Evolutionary conservation across 2,888 invertebrate species (phyloP).

Genomic region (Alloplasta piceator): DNA sequence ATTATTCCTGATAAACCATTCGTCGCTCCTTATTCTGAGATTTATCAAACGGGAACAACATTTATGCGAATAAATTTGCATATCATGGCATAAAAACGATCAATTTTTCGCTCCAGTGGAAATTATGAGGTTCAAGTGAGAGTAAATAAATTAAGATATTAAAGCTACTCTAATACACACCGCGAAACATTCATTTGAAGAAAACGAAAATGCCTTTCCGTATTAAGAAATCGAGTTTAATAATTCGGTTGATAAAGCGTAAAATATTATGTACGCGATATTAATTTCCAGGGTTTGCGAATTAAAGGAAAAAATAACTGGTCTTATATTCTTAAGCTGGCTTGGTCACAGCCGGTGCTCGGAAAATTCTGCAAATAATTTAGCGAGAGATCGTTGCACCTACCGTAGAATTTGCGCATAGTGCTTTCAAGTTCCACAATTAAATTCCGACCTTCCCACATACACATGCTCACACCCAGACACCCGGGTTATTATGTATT

Average conservation of each 20-base stretch:
- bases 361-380: slow-evolving; percentile 22
- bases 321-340: neutral
- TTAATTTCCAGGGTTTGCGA: too few species aligned
- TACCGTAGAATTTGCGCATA: slow-evolving; percentile 6
- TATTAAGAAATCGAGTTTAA: neutral
- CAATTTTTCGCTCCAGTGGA: too few species aligned
- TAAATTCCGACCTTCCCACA: slow-evolving; percentile 32
- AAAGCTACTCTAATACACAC: too few species aligned
- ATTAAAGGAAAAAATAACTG: too few species aligned
- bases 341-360: slow-evolving; percentile 18
- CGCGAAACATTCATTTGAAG: neutral
- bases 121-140: too few species aligned
- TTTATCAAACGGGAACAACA: too few species aligned
- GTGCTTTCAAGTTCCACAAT: slow-evolving; percentile 41
- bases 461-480: neutral
- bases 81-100: too few species aligned
- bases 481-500: neutral
- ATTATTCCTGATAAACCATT: too few species aligned
- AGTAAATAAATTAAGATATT: too few species aligned
- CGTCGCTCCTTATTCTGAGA: too few species aligned
- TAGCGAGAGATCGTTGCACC: slow-evolving; percentile 19
- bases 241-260: neutral
- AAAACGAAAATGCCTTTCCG: neutral
- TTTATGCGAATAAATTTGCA: too few species aligned
- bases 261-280: neutral